Evolutionary conservation across 2,797 vertebrate genomes (phyloP).

Genomic region (Myotis vivesi): DNA sequence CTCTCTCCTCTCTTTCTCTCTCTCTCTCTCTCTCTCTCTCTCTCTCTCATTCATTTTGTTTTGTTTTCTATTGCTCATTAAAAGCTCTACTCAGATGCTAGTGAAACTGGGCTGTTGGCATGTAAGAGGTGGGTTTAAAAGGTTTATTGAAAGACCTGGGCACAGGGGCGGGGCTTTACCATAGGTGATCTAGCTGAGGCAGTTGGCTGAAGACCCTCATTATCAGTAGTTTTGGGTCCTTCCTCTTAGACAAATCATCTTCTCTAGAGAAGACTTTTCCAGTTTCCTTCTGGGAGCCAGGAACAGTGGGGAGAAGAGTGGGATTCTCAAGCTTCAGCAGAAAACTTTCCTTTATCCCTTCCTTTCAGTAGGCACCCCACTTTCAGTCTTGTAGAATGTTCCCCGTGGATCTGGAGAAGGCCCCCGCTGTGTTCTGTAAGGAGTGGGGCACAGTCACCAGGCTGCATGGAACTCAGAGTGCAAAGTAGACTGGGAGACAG

Average conservation of each 20-base stretch:
- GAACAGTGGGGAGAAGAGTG: background rate
- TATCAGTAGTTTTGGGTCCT: background rate
- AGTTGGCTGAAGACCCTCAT: background rate
- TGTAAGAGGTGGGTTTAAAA: background rate
- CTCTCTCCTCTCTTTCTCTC: background rate
- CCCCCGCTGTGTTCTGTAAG: background rate
- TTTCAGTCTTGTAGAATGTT: background rate
- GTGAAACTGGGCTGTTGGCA: background rate
- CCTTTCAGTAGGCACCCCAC: background rate
- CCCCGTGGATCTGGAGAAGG: background rate
- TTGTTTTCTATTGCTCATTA: background rate
- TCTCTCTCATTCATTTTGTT: background rate
- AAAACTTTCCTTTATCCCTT: background rate
- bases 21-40: background rate
- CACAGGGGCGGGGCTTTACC: background rate
- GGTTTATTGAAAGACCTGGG: background rate
- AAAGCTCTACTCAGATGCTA: constrained; percentile 2
- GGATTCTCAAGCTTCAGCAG: background rate
- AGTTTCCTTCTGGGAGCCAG: background rate
- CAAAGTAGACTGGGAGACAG: background rate
- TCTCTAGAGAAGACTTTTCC: background rate
- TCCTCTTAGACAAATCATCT: background rate
- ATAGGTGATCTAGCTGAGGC: background rate
- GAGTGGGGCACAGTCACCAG: background rate
- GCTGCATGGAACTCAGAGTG: background rate